Base-by-base conservation (phyloP, 2,888 invertebrate species). In the Andrena marginata region DNA sequence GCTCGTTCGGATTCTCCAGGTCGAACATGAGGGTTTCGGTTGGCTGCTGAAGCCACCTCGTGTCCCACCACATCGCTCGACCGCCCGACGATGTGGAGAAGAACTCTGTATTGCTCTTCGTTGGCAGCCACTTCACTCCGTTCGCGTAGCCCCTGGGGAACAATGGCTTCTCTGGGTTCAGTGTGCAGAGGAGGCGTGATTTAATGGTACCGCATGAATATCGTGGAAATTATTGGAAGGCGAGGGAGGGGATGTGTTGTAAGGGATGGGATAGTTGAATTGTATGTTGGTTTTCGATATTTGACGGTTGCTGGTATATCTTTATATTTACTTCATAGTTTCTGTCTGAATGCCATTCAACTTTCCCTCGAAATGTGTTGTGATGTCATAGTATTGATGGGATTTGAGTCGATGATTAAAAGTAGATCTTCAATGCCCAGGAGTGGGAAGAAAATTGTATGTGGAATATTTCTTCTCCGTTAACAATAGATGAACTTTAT, bases 31-130 rank as follows among this genome's bases (percentile, higher is more conserved):
- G 93, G 16, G 95, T 95, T 91, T 97, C 97, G 16, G 96, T 95
- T 0, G 97, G 97, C 90, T 96, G 96, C 26, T 95, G 95, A 62
- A 97, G 92, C 91, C 97, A 97, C 59, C 97, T 95, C 10, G 95
- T 96, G 92, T 98, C 97, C 98, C 98, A 98, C 97, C 97, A 97
- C 94, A 97, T 96, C 0, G 97, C 96, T 93, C 97, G 97, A 0
- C 99, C 99, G 94, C 99, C 99, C 2, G 97, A 97, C 1, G 98
- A 97, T 0, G 97, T 96, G 0, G 99, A 98, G 94, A 99, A 98
- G 93, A 99, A 99, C 93, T 99, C 99, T 0, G 97, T 97, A 26
- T 98, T 98, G 54, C 97, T 97, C 95, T 99, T 99, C 0, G 98
- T 98, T 92, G 98, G 97, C 76, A 98, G 97, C 97, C 99, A 99